Evolutionary conservation across 2,797 vertebrate genomes (phyloP).

Genomic region (Eurystomus glaucurus): DNA sequence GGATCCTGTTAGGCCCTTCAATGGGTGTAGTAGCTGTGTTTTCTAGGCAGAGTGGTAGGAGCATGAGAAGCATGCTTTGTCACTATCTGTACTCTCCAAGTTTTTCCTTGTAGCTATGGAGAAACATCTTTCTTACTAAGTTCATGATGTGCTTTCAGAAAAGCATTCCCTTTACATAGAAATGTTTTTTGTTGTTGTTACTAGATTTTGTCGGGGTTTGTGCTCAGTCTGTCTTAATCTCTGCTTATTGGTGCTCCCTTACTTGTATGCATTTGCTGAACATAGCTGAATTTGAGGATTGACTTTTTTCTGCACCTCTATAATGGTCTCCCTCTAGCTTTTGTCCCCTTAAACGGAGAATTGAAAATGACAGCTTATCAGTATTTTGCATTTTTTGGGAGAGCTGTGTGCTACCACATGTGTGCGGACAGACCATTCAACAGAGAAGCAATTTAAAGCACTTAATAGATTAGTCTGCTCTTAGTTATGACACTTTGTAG

Average conservation of each 20-base stretch:
- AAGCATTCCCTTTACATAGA: neutral
- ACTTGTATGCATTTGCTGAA: neutral
- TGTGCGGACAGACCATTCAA: neutral
- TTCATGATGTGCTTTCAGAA: neutral
- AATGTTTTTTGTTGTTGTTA: neutral
- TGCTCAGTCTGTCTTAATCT: neutral
- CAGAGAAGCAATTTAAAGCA: neutral
- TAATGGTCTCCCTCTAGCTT: neutral
- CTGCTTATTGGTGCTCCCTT: neutral
- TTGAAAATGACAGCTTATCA: neutral
- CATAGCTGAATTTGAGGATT: neutral
- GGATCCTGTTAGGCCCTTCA: slow-evolving; percentile 34
- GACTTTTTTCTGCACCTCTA: neutral
- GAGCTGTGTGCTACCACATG: neutral
- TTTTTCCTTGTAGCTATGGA: slow-evolving; percentile 14
- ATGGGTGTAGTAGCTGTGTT: slow-evolving; percentile 14
- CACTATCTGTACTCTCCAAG: neutral
- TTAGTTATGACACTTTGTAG: neutral
- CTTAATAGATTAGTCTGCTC: neutral
- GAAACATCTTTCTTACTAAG: neutral
- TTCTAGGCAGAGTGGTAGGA: slow-evolving; percentile 39
- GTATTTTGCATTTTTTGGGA: neutral
- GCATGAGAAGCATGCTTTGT: slow-evolving; percentile 16
- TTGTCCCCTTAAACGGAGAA: neutral
- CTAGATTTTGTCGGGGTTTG: neutral